Conservation (phyloP, 2,888 invertebrate genomes). For the Parnassius orleans region DNA sequence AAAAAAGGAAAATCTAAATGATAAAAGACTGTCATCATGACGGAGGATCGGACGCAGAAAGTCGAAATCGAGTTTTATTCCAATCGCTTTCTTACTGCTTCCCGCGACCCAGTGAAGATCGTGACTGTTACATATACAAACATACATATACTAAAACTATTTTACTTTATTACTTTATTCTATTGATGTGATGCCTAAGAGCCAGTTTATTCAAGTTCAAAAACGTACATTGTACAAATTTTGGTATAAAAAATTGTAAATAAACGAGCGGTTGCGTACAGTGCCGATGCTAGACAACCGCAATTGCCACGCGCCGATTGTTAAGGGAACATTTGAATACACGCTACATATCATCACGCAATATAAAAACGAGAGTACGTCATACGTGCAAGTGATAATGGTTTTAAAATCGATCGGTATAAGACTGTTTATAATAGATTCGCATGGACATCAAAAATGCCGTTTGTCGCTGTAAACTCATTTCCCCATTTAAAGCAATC, state of each 20-base stretch:
- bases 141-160: no score
- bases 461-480: slow-evolving; percentile 28
- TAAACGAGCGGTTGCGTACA: slow-evolving; percentile 6
- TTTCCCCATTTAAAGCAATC: slow-evolving; percentile 33
- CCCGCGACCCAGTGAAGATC: no score
- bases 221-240: no score
- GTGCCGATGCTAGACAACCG: slow-evolving; percentile 7
- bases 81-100: no score
- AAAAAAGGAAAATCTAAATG: no score
- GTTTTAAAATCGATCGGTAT: slow-evolving; percentile 4
- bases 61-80: no score
- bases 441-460: slow-evolving; percentile 23
- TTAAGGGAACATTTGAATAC: slow-evolving; percentile 33
- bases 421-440: slow-evolving; percentile 8
- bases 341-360: slow-evolving; percentile 36
- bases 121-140: no score
- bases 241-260: not conserved
- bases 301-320: slow-evolving; percentile 21
- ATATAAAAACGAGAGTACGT: slow-evolving; percentile 28
- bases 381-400: slow-evolving; percentile 18
- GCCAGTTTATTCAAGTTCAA: no score
- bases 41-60: no score
- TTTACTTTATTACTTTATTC: no score
- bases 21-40: no score
- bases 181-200: no score